Base-by-base conservation (phyloP, 2,797 vertebrate species). In the Rhyacichthys aspro region DNA sequence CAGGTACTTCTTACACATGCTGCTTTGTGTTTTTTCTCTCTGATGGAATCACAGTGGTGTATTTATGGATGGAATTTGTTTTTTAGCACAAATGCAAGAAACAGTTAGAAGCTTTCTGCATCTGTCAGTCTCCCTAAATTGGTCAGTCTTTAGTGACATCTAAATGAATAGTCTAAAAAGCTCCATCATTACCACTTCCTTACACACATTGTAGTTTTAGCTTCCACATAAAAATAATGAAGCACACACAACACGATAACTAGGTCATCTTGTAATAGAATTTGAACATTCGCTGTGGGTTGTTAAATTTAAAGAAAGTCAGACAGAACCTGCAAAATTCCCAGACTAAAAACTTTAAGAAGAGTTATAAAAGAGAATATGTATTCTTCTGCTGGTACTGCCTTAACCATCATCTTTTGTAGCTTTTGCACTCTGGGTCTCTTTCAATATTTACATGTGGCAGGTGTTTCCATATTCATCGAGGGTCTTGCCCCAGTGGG, bases 391-490 rank as follows among this genome's bases (percentile, higher is more conserved):
- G 18, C 10, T 7, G 37, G 7, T 8, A 1, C n/a, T 33, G 34
- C 43, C 55, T 63, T 47, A 37, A 37, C 52, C 49, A 44, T 45
- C 56, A 45, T 64, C 48, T 70, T 59, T 63, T 63, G 39, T 57
- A 63, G 57, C 47, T 74, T 79, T 73, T 74, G 67, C 73, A 53
- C 67, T 46, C 43, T 59, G 58, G 55, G 65, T 43, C 58, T 82
- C 76, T 55, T 83, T 74, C 64, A 75, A 59, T 83, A 73, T 83
- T 74, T 81, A 79, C 67, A 83, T 70, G 61, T 63, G 71, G 67
- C 81, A 75, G 67, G 38, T 72, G 39, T 72, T 84, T 84, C 65
- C 72, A 72, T 89, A 81, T 86, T 85, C 79, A 83, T 53, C 12
- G 59, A 72, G 68, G 66, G 59, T 50, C 55, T 67, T 61, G 65